Conservation (phyloP, 2,888 invertebrate genomes). For the Amblyteles armatorius region DNA sequence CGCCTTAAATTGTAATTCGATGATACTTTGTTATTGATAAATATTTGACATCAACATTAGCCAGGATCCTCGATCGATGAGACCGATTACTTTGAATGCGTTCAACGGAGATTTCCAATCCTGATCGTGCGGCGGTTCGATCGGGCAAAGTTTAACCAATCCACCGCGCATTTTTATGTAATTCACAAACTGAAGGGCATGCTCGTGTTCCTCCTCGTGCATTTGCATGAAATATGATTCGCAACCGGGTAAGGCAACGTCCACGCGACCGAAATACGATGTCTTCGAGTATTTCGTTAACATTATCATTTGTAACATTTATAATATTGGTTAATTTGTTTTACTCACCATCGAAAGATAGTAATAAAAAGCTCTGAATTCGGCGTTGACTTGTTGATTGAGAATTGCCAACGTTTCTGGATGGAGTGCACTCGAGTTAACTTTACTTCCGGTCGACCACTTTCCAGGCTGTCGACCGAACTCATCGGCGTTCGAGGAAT, state of each 20-base stretch:
- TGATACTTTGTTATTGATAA: neutral
- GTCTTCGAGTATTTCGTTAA: constrained; percentile 71
- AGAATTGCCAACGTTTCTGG: constrained; percentile 85
- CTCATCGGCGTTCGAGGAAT: constrained; percentile 30
- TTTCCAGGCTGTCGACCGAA: constrained; percentile 68
- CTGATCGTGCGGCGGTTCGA: constrained; percentile 78
- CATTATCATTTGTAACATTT: neutral
- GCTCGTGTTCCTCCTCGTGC: constrained; percentile 85
- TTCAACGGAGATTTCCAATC: constrained; percentile 84
- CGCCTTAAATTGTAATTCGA: constrained; percentile 65
- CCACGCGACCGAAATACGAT: constrained; percentile 84
- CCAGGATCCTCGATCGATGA: too few relatives aligned
- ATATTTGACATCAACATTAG: constrained; percentile 63
- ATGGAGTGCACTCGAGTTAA: constrained; percentile 78
- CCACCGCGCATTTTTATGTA: constrained; percentile 85
- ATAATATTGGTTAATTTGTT: neutral
- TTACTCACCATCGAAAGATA: constrained; percentile 87
- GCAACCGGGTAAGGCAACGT: constrained; percentile 84
- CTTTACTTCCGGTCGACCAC: constrained; percentile 75
- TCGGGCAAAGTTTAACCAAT: constrained; percentile 79
- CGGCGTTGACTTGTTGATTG: constrained; percentile 87
- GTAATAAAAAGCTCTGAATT: constrained; percentile 87
- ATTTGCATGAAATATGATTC: constrained; percentile 85
- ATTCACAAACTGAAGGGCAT: constrained; percentile 84
- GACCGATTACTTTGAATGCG: constrained; percentile 80